A percentile compares a stretch with the other conserved stretches of the same genome.
Evolutionary conservation across 2,888 invertebrate species (phyloP).

Genomic region (Caenorhabditis sp.): DNA sequence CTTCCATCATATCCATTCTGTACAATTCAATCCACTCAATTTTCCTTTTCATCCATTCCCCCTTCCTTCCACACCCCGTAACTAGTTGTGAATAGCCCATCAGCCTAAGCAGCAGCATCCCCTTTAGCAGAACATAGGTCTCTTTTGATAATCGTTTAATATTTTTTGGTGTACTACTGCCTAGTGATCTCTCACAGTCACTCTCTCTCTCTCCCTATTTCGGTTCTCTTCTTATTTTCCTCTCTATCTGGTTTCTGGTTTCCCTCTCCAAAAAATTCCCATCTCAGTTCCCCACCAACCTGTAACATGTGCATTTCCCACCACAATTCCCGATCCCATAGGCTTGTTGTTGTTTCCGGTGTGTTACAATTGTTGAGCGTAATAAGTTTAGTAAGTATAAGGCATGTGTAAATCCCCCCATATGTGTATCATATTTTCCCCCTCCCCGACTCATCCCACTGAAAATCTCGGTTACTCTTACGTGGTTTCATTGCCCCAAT

Average conservation of each 20-base stretch:
- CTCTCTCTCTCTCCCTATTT: slow-evolving; percentile 48
- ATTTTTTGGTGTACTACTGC: slow-evolving; percentile 63
- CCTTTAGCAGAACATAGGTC: slow-evolving; percentile 17
- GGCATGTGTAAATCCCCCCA: slow-evolving; percentile 29
- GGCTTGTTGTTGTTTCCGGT: slow-evolving; percentile 39
- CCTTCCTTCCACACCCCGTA: slow-evolving; percentile 20
- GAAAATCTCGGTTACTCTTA: slow-evolving; percentile 56
- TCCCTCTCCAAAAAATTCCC: slow-evolving; percentile 30
- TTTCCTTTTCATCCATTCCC: slow-evolving; percentile 36
- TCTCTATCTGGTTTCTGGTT: slow-evolving; percentile 27
- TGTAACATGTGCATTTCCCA: slow-evolving; percentile 52
- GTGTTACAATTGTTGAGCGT: slow-evolving; percentile 61
- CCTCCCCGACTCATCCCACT: slow-evolving; percentile 31
- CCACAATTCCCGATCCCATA: neutral
- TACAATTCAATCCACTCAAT: slow-evolving; percentile 51
- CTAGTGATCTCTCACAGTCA: slow-evolving; percentile 64
- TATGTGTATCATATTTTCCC: slow-evolving; percentile 56
- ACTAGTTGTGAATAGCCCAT: slow-evolving; percentile 55
- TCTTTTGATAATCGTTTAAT: slow-evolving; percentile 14
- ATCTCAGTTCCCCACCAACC: slow-evolving; percentile 50
- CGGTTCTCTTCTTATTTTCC: slow-evolving; percentile 29
- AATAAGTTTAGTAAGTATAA: too few relatives aligned
- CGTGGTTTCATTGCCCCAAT: slow-evolving; percentile 51
- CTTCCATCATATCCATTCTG: slow-evolving; percentile 49
- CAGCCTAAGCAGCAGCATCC: too few relatives aligned